Conservation (phyloP, 1,140 invertebrate genomes). For the Plectrocnemia conspersa region DNA sequence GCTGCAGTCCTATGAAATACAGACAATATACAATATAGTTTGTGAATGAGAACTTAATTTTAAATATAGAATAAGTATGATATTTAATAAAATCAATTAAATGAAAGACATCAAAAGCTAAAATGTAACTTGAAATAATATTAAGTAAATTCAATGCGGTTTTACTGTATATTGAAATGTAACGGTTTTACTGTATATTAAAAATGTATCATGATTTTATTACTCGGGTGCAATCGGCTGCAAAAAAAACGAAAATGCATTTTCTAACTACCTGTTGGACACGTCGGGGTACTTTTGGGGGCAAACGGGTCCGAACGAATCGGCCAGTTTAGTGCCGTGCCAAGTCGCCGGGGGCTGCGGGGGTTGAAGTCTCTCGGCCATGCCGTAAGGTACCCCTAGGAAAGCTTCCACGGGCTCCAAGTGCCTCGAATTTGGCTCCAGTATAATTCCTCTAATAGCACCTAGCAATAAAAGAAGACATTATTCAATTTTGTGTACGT, state of each 20-base stretch:
- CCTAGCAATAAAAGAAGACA: slow-evolving; percentile 43
- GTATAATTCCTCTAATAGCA: slow-evolving; percentile 55
- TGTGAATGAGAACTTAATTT: too few relatives aligned
- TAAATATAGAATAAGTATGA: too few relatives aligned
- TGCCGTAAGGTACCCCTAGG: slow-evolving; percentile 71
- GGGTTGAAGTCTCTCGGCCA: slow-evolving; percentile 56
- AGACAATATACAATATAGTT: background rate
- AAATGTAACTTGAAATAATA: too few relatives aligned
- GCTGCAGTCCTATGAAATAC: slow-evolving; percentile 49
- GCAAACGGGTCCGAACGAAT: slow-evolving; percentile 62
- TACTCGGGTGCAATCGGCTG: background rate
- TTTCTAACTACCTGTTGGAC: slow-evolving; percentile 20
- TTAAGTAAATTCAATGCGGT: too few relatives aligned
- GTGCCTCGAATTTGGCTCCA: slow-evolving; percentile 62
- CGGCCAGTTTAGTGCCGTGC: slow-evolving; percentile 61
- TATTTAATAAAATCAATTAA: background rate
- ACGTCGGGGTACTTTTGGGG: slow-evolving; percentile 53
- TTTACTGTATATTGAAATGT: too few relatives aligned
- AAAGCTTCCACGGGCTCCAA: slow-evolving; percentile 69
- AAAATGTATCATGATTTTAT: background rate
- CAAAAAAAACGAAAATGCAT: too few relatives aligned
- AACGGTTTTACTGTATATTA: too few relatives aligned
- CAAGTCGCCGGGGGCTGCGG: slow-evolving; percentile 63
- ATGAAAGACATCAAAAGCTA: too few relatives aligned
- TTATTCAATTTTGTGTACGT: background rate